Percentiles rank a stretch among this genome's conserved stretches.
These are phyloP conservation scores for Esox niger DNA, from an alignment of 2,113 vertebrate species.

Conservation along the genomic window DNA sequence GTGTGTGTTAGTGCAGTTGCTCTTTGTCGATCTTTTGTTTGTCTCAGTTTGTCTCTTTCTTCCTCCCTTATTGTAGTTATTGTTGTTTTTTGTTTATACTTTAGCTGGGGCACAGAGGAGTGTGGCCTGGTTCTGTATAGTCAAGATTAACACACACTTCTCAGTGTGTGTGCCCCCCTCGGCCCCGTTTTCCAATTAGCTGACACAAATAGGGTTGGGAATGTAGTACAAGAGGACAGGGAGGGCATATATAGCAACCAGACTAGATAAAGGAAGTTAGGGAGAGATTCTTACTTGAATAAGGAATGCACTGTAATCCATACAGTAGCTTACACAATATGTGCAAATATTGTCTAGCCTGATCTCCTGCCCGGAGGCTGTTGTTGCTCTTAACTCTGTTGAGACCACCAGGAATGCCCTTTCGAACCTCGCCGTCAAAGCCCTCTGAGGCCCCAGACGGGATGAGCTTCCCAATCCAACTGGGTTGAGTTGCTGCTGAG, in stretches of 20 bases:
- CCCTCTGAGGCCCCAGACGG: too few species aligned
- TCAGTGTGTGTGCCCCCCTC: background rate
- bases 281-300: constrained; percentile 24
- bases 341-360: background rate
- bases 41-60: too few species aligned
- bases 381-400: background rate
- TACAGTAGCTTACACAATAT: constrained; percentile 19
- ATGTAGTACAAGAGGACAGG: constrained; percentile 78
- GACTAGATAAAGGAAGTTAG: constrained; percentile 45
- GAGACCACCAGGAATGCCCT: too few species aligned
- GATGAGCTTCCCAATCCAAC: background rate
- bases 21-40: too few species aligned
- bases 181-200: constrained; percentile 70
- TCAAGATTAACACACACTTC: background rate
- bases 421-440: too few species aligned
- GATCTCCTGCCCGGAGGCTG: background rate
- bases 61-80: too few species aligned
- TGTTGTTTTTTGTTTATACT: too few species aligned
- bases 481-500: background rate
- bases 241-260: constrained; percentile 67
- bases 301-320: constrained; percentile 12
- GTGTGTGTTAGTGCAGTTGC: too few species aligned
- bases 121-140: too few species aligned
- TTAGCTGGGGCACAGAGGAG: too few species aligned
- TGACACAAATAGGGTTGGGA: constrained; percentile 70